These are phyloP conservation scores for Heptranchias perlo DNA, from an alignment of 2,113 vertebrate genomes.

Conservation along the genomic window DNA sequence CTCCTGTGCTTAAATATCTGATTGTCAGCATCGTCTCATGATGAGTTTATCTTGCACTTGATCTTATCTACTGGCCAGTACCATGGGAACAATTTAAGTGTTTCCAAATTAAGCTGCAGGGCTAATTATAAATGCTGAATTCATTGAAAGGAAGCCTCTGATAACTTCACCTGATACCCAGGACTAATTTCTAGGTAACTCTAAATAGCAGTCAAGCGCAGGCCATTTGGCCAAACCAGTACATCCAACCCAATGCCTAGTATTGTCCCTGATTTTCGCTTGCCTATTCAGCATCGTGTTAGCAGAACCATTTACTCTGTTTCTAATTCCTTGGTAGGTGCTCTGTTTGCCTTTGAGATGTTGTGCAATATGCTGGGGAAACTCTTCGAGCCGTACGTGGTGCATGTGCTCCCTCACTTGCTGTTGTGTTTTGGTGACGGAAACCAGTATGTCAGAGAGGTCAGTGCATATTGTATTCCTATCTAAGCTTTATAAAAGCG, in stretches of 20 bases:
- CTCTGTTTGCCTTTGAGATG: conserved; percentile 98
- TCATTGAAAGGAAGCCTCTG: background rate
- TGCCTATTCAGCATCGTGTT: background rate
- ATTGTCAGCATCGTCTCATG: background rate
- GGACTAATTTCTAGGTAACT: background rate
- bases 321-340: conserved; percentile 56
- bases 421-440: conserved; percentile 95
- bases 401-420: conserved; percentile 90
- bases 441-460: conserved; percentile 96
- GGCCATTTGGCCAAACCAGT: background rate
- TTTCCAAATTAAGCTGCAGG: background rate
- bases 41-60: background rate
- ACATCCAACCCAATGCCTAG: background rate
- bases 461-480: conserved; percentile 50
- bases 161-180: background rate
- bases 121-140: background rate
- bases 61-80: background rate
- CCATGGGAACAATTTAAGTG: background rate
- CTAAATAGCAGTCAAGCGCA: background rate
- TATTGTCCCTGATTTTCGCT: background rate
- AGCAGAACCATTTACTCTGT: background rate
- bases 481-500: background rate
- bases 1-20: background rate
- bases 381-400: conserved; percentile 94
- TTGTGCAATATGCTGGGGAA: conserved; percentile 96